Evolutionary conservation across 2,888 invertebrate species (phyloP), one percentile per base, ranked within the genome.

Genomic region (Cephus sareptanus): DNA sequence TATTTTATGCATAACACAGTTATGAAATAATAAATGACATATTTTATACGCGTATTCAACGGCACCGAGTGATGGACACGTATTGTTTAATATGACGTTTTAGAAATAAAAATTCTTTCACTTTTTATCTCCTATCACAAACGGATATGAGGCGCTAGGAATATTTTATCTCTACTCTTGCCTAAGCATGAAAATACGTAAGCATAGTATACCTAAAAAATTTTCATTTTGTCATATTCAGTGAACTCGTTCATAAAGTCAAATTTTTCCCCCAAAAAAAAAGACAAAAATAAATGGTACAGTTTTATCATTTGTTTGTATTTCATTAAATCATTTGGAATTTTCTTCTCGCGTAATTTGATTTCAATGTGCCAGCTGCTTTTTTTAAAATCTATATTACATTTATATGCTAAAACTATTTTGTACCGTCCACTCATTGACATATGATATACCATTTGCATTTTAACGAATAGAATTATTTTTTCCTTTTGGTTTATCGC

Each of bases 1-100:
- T 77, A 82, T 80, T 83, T 83, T 81, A 80, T 76, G 80, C 69
- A 77, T 70, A 80, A 78, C 34, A 77, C 74, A 75, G 75, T 80
- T 81, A 79, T 81, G 80, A 81, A 75, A 73, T 76, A 76, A 73
- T 77, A 77, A 74, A 73, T 78, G 74, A n/a, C 70, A 74, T 76
- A 79, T 79, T 23, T 56, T 56, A 56, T 56, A 56, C 56, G 56
- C 37, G 74, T 79, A 81, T 76, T 81, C 74, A 76, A 76, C 75
- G 4, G 75, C 40, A 30, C 69, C 34, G n/a, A 40, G 73, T 35
- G 37, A 74, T 33, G 74, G 68, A 68, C 73, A 73, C 68, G 75
- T 31, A 76, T 71, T 74, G 73, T 75, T 69, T 31, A n/a, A 40
- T 75, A 78, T 76, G 71, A 30, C 31, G 68, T 70, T 79, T 76